phyloP scores from a whole-genome alignment of 1,140 invertebrate species.

The Cotesia glomerata region DNA sequence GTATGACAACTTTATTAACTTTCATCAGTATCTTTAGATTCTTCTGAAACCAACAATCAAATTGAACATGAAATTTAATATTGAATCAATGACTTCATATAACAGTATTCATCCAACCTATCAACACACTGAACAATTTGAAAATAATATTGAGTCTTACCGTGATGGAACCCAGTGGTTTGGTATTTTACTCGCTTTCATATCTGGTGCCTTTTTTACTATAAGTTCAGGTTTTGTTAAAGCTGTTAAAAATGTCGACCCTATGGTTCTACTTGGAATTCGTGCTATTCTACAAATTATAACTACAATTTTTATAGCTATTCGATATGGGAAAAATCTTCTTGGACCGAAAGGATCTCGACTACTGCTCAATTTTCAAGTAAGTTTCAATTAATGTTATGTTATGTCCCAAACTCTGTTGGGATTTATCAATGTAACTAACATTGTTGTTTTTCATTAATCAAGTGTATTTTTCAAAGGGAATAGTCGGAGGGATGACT shows the following conservation, averaged over 20 bases:
- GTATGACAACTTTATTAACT: background rate
- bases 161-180: slow-evolving; percentile 58
- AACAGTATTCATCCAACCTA: slow-evolving; percentile 57
- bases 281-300: slow-evolving; percentile 59
- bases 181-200: slow-evolving; percentile 61
- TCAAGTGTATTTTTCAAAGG: slow-evolving; percentile 45
- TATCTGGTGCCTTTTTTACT: slow-evolving; percentile 64
- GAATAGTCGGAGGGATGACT: slow-evolving; percentile 63
- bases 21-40: slow-evolving; percentile 27
- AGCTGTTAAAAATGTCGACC: slow-evolving; percentile 59
- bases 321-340: slow-evolving; percentile 49
- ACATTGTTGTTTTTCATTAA: slow-evolving; percentile 8
- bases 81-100: slow-evolving; percentile 51
- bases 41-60: background rate
- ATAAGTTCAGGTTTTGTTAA: slow-evolving; percentile 63
- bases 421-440: background rate
- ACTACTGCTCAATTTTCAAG: slow-evolving; percentile 60
- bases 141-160: slow-evolving; percentile 53
- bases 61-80: slow-evolving; percentile 53
- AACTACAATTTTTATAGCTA: slow-evolving; percentile 53
- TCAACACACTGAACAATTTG: slow-evolving; percentile 55
- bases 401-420: too few species aligned
- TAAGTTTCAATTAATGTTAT: slow-evolving; percentile 34
- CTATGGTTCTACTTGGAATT: slow-evolving; percentile 62
- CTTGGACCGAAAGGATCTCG: slow-evolving; percentile 58